Percentiles rank a stretch among this genome's conserved stretches.
Evolutionary conservation across 2,888 invertebrate species (phyloP).

Genomic region (Campaea margaritaria): DNA sequence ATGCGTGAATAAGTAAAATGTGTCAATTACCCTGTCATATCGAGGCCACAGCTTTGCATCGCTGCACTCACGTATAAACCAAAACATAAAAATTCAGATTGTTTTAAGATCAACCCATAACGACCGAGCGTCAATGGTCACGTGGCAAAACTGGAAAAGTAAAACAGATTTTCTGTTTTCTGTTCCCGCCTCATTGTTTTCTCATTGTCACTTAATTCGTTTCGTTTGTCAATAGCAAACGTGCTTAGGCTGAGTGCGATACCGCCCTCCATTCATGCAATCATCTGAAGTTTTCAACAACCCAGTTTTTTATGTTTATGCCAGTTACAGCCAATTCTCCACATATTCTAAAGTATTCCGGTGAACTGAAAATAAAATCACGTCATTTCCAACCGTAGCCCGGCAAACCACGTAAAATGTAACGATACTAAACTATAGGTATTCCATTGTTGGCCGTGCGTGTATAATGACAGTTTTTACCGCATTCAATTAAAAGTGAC

Average conservation of each 20-base stretch:
- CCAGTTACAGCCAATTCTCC: not conserved
- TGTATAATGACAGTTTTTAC: constrained; percentile 77
- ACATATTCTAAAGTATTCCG: not conserved
- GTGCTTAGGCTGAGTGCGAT: not conserved
- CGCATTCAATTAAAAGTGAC: constrained; percentile 81
- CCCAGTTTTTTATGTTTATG: not conserved
- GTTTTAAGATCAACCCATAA: constrained; percentile 48
- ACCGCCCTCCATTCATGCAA: not conserved
- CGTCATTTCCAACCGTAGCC: constrained; percentile 10
- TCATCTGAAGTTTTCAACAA: not conserved
- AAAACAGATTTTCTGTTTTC: constrained; percentile 19
- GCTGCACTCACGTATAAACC: constrained; percentile 51
- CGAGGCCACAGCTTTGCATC: constrained; percentile 52
- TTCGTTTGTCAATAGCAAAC: constrained; percentile 29
- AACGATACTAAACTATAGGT: constrained; percentile 50
- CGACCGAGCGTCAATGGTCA: constrained; percentile 41
- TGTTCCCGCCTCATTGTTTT: constrained; percentile 18
- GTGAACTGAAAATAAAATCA: constrained; percentile 7
- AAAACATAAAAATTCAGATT: constrained; percentile 50
- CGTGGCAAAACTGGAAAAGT: constrained; percentile 16
- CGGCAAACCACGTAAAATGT: constrained; percentile 35
- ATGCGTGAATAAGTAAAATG: constrained; percentile 9
- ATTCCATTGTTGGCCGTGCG: constrained; percentile 73
- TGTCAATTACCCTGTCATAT: constrained; percentile 22
- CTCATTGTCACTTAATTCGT: constrained; percentile 26